A percentile compares a stretch with the other conserved stretches of the same genome.
Conservation (phyloP, 1,140 invertebrate genomes). For the Trichonephila clavipes region DNA sequence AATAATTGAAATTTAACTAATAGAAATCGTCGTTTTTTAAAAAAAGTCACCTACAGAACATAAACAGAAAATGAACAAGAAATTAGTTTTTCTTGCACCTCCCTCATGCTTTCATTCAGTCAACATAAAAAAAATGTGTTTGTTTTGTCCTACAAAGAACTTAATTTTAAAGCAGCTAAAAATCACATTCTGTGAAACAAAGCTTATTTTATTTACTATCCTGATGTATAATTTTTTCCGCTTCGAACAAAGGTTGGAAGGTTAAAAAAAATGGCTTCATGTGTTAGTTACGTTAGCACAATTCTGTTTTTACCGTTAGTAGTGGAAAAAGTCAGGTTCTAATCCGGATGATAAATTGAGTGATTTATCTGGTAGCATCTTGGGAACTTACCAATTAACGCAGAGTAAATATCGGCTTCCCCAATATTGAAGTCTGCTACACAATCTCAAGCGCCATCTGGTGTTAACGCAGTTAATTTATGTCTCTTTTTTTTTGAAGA, state of each 20-base stretch:
- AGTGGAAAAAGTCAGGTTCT: not conserved
- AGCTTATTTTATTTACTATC: not conserved
- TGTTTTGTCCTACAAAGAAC: too few relatives aligned
- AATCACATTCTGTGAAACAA: not conserved
- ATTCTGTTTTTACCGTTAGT: not conserved
- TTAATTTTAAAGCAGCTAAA: too few relatives aligned
- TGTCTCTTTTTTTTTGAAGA: not conserved
- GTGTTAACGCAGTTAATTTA: not conserved
- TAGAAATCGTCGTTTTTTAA: too few relatives aligned
- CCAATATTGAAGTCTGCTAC: constrained; percentile 19
- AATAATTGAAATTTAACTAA: too few relatives aligned
- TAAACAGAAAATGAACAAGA: too few relatives aligned
- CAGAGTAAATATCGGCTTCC: constrained; percentile 28
- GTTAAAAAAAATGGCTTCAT: not conserved
- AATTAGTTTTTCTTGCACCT: too few relatives aligned
- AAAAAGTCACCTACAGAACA: too few relatives aligned
- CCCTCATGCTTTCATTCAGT: too few relatives aligned
- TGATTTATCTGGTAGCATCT: constrained; percentile 25
- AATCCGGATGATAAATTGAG: constrained; percentile 38
- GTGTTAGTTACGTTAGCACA: not conserved
- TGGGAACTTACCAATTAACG: constrained; percentile 37
- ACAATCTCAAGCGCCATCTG: constrained; percentile 23
- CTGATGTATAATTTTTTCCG: not conserved
- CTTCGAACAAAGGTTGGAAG: not conserved
- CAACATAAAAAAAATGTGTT: too few relatives aligned